These are phyloP conservation scores for Anas georgica DNA, from an alignment of 2,797 vertebrate genomes.

Conservation along the genomic window DNA sequence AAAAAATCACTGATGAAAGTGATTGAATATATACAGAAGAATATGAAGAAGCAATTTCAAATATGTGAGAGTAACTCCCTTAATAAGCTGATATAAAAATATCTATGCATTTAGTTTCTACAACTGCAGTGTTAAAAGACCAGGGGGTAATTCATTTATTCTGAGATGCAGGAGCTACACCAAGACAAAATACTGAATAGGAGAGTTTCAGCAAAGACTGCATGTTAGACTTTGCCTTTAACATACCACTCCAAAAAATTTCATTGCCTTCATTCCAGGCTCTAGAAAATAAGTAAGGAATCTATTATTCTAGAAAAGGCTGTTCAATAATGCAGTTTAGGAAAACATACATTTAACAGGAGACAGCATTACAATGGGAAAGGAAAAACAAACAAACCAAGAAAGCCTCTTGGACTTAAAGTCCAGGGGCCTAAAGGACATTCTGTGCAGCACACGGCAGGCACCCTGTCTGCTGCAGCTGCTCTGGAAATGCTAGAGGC, in stretches of 20 bases:
- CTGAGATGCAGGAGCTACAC: no score
- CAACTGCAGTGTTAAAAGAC: background rate
- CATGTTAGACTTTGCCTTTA: background rate
- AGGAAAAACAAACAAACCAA: background rate
- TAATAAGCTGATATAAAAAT: background rate
- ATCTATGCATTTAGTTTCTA: background rate
- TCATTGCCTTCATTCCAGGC: background rate
- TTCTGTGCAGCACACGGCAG: background rate
- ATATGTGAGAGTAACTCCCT: background rate
- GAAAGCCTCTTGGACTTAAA: background rate
- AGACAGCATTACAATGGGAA: background rate
- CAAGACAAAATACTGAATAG: background rate
- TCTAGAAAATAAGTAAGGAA: background rate
- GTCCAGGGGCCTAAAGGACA: background rate
- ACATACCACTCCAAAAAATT: background rate
- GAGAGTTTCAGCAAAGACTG: background rate
- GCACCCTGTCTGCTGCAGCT: background rate
- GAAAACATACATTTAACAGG: background rate
- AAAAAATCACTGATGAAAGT: background rate
- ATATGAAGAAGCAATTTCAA: background rate
- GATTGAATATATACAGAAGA: background rate
- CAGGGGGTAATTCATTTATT: background rate
- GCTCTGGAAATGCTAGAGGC: background rate
- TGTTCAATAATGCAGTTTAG: background rate
- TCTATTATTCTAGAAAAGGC: background rate